Base-by-base conservation (phyloP, 2,888 invertebrate species). In the Druceiella hillmani region DNA sequence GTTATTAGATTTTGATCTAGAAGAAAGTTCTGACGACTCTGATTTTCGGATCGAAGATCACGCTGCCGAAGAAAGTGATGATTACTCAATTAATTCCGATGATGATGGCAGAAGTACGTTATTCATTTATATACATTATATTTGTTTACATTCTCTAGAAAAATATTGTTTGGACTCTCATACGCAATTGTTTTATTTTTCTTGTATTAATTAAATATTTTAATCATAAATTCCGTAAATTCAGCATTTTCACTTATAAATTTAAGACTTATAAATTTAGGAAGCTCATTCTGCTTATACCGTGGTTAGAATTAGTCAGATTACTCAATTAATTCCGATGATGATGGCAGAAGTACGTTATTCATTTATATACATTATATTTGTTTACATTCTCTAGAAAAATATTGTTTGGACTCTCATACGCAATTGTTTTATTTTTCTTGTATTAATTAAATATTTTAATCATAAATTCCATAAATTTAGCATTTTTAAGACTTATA, bases 21-120 rank as follows among this genome's bases (percentile, higher is more conserved):
- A 86, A 22, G 90, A 90, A 60, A 92, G 92, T 58, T 91, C 91
- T 1, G 92, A 94, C 58, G 94, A 94, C 63, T 93, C 92, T 42
- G 94, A 94, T 66, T 94, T 93, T 64, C 79, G 92, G 36, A 89
- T 90, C 41, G 89, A 89, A 59, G 88, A 88, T 59, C 87, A 87
- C 55, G 78, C 78, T 38, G 81, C 82, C 48, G 82, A 85, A 51
- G 86, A 85, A 45, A 87, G 84, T 58, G 82, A 85, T 56, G 83
- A 85, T 61, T 69, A 66, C 47, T 83, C 83, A 1, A 75, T 81
- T 43, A 82, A 83, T 51, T 79, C 80, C 30, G 78, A 81, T 49
- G 81, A 79, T 52, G 76, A 75, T 48, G 76, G 69, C 36, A 75
- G 75, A 62, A 75, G 77, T 77, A 59, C 39, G 59, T 53, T 34